Evolutionary conservation across 2,113 vertebrate species (phyloP).

Genomic region (Siniperca chuatsi): DNA sequence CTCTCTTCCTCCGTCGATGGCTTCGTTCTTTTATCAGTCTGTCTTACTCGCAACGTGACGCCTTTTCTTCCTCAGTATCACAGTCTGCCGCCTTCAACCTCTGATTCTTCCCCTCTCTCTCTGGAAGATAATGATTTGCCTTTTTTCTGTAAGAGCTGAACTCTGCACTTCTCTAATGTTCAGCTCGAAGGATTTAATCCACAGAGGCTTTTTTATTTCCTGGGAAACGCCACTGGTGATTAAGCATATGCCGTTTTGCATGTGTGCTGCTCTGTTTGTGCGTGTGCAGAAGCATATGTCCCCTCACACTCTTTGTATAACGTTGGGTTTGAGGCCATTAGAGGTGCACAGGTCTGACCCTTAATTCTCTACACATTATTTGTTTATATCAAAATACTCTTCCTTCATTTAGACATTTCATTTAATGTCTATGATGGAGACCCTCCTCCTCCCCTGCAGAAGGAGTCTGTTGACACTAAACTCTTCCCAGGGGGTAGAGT

Average conservation of each 20-base stretch:
- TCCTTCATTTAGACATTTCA: not conserved
- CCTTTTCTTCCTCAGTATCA: slow-evolving; percentile 72
- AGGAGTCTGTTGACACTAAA: slow-evolving; percentile 64
- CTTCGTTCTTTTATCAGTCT: slow-evolving; percentile 72
- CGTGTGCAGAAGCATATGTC: slow-evolving; percentile 7
- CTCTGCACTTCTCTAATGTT: slow-evolving; percentile 79
- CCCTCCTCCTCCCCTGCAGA: slow-evolving; percentile 22
- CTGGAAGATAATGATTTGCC: slow-evolving; percentile 71
- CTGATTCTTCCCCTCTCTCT: slow-evolving; percentile 63
- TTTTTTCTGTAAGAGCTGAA: slow-evolving; percentile 75
- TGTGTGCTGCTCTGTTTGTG: slow-evolving; percentile 26
- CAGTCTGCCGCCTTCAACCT: slow-evolving; percentile 63
- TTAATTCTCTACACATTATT: not conserved
- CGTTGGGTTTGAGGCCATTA: slow-evolving; percentile 13
- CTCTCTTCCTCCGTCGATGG: slow-evolving; percentile 66
- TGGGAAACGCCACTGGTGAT: slow-evolving; percentile 75
- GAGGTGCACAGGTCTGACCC: slow-evolving; percentile 6
- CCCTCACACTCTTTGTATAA: not conserved
- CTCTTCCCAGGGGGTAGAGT: slow-evolving; percentile 66
- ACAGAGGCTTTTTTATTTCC: slow-evolving; percentile 64
- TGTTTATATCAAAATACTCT: not conserved
- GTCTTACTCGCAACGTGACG: slow-evolving; percentile 62
- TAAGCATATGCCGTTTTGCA: slow-evolving; percentile 65
- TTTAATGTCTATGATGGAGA: slow-evolving; percentile 27
- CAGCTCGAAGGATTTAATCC: slow-evolving; percentile 73